A percentile compares a stretch with the other conserved stretches of the same genome.
Evolutionary conservation across 1,140 invertebrate species (phyloP).

Genomic region (Cherax destructor): DNA sequence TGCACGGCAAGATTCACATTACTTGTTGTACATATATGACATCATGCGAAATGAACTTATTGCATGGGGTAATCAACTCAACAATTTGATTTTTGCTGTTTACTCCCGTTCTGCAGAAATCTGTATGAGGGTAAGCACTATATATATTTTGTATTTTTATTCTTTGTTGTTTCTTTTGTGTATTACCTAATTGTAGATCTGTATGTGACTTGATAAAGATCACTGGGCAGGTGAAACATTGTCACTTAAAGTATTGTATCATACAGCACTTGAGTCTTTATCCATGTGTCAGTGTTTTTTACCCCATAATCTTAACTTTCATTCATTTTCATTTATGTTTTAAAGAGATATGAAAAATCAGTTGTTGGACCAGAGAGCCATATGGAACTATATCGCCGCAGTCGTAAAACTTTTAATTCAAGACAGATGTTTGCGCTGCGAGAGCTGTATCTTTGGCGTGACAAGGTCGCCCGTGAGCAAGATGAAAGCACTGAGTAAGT

Average conservation of each 20-base stretch:
- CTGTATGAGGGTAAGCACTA: constrained; percentile 80
- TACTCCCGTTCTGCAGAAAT: constrained; percentile 84
- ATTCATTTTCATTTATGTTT: constrained; percentile 35
- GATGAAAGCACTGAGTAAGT: constrained; percentile 91
- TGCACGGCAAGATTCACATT: constrained; percentile 96
- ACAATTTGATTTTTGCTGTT: constrained; percentile 83
- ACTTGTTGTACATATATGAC: constrained; percentile 94
- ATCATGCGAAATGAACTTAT: constrained; percentile 87
- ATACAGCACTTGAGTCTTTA: no score
- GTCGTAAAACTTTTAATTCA: constrained; percentile 89
- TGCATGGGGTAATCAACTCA: constrained; percentile 81
- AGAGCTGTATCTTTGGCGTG: constrained; percentile 92
- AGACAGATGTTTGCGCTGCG: constrained; percentile 89
- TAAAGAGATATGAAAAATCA: constrained; percentile 88
- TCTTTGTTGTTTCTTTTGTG: background rate
- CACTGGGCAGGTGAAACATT: no score
- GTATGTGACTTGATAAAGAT: no score
- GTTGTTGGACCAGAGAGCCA: constrained; percentile 84
- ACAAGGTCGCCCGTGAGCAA: constrained; percentile 86
- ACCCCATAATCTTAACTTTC: background rate
- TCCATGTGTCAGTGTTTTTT: no score
- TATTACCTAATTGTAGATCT: no score
- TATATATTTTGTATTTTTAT: background rate
- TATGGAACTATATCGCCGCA: constrained; percentile 85
- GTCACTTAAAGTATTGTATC: no score